phyloP scores from a whole-genome alignment of 1,140 invertebrate species.

The Centruroides vittatus region DNA sequence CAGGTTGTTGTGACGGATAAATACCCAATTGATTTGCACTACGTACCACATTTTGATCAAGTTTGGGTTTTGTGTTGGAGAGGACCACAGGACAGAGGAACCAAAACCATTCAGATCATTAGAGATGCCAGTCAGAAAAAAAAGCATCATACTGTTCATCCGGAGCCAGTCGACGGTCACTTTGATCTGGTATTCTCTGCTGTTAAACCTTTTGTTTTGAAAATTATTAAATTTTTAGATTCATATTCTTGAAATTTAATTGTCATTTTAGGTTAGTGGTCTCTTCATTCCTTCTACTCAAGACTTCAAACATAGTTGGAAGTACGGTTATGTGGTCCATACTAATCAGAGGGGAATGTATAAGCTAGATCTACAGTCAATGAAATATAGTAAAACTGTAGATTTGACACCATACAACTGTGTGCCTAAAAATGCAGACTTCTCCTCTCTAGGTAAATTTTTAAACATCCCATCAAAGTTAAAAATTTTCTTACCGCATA shows the following conservation, averaged over 20 bases:
- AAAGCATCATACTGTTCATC: slow-evolving; percentile 62
- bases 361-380: slow-evolving; percentile 57
- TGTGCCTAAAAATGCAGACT: slow-evolving; percentile 51
- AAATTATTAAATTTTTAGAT: not conserved
- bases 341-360: slow-evolving; percentile 56
- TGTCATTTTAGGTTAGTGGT: slow-evolving; percentile 28
- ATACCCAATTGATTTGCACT: slow-evolving; percentile 53
- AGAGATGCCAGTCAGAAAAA: slow-evolving; percentile 56
- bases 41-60: slow-evolving; percentile 57
- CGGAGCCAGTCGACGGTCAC: slow-evolving; percentile 61
- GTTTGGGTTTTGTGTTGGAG: slow-evolving; percentile 66
- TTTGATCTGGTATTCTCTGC: slow-evolving; percentile 48
- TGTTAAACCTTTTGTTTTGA: too few species aligned
- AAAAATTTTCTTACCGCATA: too few species aligned
- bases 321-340: slow-evolving; percentile 68
- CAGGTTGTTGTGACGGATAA: slow-evolving; percentile 59
- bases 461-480: too few species aligned
- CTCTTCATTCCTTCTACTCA: slow-evolving; percentile 50
- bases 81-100: slow-evolving; percentile 37
- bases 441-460: slow-evolving; percentile 51
- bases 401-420: slow-evolving; percentile 61
- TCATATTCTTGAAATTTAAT: not conserved
- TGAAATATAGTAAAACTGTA: slow-evolving; percentile 56
- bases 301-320: slow-evolving; percentile 47
- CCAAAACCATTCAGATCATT: slow-evolving; percentile 58